Conservation (phyloP, 2,797 vertebrate species). For the Dendrocincla fuliginosa region DNA sequence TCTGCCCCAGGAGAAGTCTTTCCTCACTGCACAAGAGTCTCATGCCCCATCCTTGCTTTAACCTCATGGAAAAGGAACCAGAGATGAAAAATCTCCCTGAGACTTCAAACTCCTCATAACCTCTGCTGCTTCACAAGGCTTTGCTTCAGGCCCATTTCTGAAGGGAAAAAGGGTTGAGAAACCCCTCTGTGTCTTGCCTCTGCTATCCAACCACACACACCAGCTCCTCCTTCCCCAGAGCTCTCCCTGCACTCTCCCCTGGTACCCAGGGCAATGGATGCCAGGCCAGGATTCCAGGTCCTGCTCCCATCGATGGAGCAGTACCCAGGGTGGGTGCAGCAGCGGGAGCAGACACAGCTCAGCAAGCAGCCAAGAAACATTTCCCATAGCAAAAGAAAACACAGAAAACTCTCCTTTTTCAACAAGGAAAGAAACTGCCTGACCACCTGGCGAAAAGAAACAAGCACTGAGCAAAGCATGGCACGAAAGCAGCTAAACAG, state of each 20-base stretch:
- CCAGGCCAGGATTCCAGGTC: neutral
- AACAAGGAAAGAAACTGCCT: neutral
- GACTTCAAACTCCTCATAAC: neutral
- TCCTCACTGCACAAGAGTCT: fast-evolving
- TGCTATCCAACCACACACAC: neutral
- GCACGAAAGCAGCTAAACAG: conserved; percentile 56
- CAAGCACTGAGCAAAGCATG: neutral
- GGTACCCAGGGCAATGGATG: neutral
- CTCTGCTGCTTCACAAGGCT: neutral
- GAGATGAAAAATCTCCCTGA: neutral
- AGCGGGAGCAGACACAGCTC: neutral
- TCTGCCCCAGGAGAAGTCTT: neutral
- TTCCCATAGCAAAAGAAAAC: neutral
- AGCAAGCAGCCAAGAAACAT: neutral
- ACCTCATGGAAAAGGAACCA: fast-evolving
- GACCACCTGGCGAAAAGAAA: conserved; percentile 1
- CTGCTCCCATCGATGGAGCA: fast-evolving
- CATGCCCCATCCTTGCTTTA: fast-evolving
- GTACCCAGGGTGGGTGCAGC: neutral
- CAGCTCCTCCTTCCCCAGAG: neutral
- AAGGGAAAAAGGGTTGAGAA: neutral
- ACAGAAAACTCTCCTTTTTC: neutral
- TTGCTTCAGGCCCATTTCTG: neutral
- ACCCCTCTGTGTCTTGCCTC: neutral
- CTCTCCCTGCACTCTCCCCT: neutral